Evolutionary conservation across 2,113 vertebrate species (phyloP).

Genomic region (Corythornis madagascariensis): DNA sequence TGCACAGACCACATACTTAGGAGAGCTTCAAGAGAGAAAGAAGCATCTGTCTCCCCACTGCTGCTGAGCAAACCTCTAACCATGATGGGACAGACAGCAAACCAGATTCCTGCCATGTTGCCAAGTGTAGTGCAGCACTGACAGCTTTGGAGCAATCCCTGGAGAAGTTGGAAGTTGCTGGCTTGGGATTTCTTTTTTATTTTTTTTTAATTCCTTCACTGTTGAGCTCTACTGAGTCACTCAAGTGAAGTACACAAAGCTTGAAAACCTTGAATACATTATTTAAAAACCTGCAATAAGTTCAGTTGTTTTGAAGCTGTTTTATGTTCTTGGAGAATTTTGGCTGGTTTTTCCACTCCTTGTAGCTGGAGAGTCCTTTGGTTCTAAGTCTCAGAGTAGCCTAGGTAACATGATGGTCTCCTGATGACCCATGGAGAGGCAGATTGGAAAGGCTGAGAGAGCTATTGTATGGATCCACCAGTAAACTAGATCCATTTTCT

Average conservation of each 20-base stretch:
- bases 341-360: neutral
- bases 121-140: neutral
- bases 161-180: neutral
- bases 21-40: neutral
- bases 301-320: constrained; percentile 21
- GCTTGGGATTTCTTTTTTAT: neutral
- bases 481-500: neutral
- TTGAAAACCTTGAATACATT: constrained; percentile 15
- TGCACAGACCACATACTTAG: neutral
- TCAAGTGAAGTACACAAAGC: constrained; percentile 37
- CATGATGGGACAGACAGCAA: neutral
- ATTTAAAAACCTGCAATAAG: constrained; percentile 65
- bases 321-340: neutral
- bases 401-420: neutral
- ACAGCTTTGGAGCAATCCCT: constrained; percentile 2
- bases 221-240: constrained; percentile 17
- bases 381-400: constrained; percentile 12
- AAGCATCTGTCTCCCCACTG: neutral
- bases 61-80: neutral
- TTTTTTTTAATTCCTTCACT: neutral
- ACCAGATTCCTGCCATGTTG: neutral
- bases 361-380: constrained; percentile 6
- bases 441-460: neutral
- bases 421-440: neutral
- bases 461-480: neutral